phyloP scores from a whole-genome alignment of 1,140 invertebrate species.

The Magallana angulata region DNA sequence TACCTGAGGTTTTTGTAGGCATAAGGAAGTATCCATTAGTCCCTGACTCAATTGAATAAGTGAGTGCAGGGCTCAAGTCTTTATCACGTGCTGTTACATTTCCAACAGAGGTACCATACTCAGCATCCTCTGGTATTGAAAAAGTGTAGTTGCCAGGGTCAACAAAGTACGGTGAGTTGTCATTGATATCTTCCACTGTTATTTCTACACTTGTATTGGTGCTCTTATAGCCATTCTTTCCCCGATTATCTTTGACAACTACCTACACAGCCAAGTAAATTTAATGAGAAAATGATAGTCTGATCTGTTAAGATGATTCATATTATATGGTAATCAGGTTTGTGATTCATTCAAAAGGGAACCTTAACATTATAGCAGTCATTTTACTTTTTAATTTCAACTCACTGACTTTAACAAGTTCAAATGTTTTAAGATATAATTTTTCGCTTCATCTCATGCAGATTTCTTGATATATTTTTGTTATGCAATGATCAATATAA shows the following conservation, averaged over 20 bases:
- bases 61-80: constrained; percentile 48
- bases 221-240: background rate
- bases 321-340: too few relatives aligned
- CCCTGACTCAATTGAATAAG: constrained; percentile 50
- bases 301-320: too few relatives aligned
- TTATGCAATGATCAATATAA: too few relatives aligned
- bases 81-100: constrained; percentile 53
- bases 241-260: constrained; percentile 42
- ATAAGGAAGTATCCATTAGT: constrained; percentile 60
- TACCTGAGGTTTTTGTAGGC: constrained; percentile 50
- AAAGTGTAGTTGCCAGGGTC: constrained; percentile 76
- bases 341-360: too few relatives aligned
- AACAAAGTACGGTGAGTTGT: constrained; percentile 76
- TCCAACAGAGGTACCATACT: constrained; percentile 45
- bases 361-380: too few relatives aligned
- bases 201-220: constrained; percentile 43
- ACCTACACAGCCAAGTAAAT: background rate
- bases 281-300: background rate
- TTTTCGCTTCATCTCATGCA: too few relatives aligned
- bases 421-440: too few relatives aligned
- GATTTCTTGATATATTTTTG: too few relatives aligned
- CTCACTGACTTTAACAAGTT: too few relatives aligned
- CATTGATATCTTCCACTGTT: constrained; percentile 64
- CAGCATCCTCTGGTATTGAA: constrained; percentile 42
- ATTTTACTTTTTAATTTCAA: too few relatives aligned